Percentiles rank a stretch among this genome's conserved stretches.
Evolutionary conservation across 2,888 invertebrate species (phyloP).

Genomic region (Sycophila texana): DNA sequence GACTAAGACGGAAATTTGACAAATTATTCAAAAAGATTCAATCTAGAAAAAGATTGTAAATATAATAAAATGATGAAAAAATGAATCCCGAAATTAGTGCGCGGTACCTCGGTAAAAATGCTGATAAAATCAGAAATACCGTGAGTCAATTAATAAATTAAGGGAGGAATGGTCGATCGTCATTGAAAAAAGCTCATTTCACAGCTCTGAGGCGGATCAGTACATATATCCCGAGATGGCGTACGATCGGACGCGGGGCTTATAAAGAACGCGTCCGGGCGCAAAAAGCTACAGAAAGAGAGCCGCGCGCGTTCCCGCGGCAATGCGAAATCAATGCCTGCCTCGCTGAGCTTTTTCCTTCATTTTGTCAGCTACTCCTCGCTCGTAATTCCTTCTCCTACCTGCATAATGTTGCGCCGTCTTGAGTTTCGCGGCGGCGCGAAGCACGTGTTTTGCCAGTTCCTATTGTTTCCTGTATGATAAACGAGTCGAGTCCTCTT

Average conservation of each 20-base stretch:
- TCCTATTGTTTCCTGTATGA: conserved; percentile 76
- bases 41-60: too few species aligned
- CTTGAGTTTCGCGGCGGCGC: conserved; percentile 60
- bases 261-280: too few species aligned
- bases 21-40: too few species aligned
- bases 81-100: too few species aligned
- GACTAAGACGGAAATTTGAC: too few species aligned
- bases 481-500: conserved; percentile 65
- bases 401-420: neutral
- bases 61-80: too few species aligned
- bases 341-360: conserved; percentile 39
- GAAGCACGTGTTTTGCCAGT: conserved; percentile 76
- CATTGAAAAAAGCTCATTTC: conserved; percentile 7
- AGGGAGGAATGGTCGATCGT: too few species aligned
- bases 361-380: conserved; percentile 52
- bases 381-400: conserved; percentile 47
- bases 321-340: conserved; percentile 13
- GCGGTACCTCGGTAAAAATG: too few species aligned
- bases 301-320: neutral
- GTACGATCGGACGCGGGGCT: too few species aligned
- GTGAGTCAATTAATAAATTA: too few species aligned
- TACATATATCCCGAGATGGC: conserved; percentile 15
- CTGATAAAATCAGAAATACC: too few species aligned
- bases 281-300: neutral
- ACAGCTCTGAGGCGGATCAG: conserved; percentile 28